These are phyloP conservation scores for Cremastinae sp. DNA, from an alignment of 2,888 invertebrate genomes.

Conservation along the genomic window DNA sequence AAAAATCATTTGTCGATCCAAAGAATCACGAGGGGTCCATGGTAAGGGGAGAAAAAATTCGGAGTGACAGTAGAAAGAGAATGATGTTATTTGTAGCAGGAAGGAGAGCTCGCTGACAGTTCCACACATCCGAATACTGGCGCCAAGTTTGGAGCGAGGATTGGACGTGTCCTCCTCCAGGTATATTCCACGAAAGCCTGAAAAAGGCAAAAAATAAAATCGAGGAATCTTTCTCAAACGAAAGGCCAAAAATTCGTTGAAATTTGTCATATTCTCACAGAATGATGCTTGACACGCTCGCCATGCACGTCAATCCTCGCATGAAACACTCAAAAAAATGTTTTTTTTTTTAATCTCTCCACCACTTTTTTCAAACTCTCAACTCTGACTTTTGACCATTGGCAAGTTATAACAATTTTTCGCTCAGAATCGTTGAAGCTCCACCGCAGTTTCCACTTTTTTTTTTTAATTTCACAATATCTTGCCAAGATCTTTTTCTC, in stretches of 20 bases:
- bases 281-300: conserved; percentile 56
- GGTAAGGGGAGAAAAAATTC: conserved; percentile 14
- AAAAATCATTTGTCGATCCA: too few relatives aligned
- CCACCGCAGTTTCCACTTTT: not conserved
- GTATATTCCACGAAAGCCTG: conserved; percentile 68
- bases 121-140: conserved; percentile 91
- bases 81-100: conserved; percentile 74
- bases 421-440: too few relatives aligned
- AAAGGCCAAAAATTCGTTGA: conserved; percentile 1
- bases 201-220: conserved; percentile 31
- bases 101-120: conserved; percentile 89
- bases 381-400: not conserved
- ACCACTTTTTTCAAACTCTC: conserved; percentile 5
- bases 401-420: too few relatives aligned
- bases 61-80: conserved; percentile 69
- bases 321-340: conserved; percentile 58
- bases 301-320: conserved; percentile 63
- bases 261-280: conserved; percentile 29
- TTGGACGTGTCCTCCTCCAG: conserved; percentile 83
- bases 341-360: too few relatives aligned
- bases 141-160: conserved; percentile 90
- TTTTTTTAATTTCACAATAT: conserved; percentile 2
- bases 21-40: conserved; percentile 7
- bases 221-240: not conserved
- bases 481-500: too few relatives aligned